phyloP scores from a whole-genome alignment of 2,888 invertebrate species.

The Eudemis profundana region DNA sequence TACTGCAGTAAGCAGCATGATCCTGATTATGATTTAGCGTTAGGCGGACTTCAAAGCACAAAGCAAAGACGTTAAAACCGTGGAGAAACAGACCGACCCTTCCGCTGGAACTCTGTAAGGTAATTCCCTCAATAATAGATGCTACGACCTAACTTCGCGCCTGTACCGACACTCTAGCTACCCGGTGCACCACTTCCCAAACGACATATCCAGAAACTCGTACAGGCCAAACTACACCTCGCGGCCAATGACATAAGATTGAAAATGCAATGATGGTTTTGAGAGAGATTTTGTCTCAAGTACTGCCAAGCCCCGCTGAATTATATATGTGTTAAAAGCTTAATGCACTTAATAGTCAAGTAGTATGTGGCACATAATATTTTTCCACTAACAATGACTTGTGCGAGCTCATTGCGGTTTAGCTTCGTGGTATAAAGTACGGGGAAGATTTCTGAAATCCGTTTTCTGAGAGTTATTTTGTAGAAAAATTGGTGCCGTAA shows the following conservation, averaged over 20 bases:
- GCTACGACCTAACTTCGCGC: conserved; percentile 80
- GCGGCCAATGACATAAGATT: conserved; percentile 49
- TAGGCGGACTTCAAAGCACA: neutral
- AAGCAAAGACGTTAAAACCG: conserved; percentile 32
- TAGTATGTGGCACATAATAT: conserved; percentile 59
- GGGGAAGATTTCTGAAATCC: conserved; percentile 33
- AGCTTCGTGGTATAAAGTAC: conserved; percentile 6
- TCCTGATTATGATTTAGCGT: neutral
- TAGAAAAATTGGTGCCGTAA: no score
- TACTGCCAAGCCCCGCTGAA: conserved; percentile 65
- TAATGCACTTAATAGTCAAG: conserved; percentile 77
- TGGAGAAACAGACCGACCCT: conserved; percentile 29
- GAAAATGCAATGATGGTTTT: conserved; percentile 41
- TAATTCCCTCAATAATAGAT: conserved; percentile 83
- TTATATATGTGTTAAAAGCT: conserved; percentile 83
- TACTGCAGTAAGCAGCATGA: neutral
- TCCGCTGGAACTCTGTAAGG: conserved; percentile 60
- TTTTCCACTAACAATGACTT: conserved; percentile 54
- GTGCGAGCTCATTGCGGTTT: conserved; percentile 27
- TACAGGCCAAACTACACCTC: conserved; percentile 53
- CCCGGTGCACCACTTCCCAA: conserved; percentile 53
- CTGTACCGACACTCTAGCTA: conserved; percentile 73
- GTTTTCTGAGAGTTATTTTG: neutral
- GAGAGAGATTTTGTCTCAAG: conserved; percentile 53
- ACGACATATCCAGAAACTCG: conserved; percentile 17